A percentile compares a stretch with the other conserved stretches of the same genome.
Evolutionary conservation across 2,797 vertebrate species (phyloP).

Genomic region (Smutsia gigantea): DNA sequence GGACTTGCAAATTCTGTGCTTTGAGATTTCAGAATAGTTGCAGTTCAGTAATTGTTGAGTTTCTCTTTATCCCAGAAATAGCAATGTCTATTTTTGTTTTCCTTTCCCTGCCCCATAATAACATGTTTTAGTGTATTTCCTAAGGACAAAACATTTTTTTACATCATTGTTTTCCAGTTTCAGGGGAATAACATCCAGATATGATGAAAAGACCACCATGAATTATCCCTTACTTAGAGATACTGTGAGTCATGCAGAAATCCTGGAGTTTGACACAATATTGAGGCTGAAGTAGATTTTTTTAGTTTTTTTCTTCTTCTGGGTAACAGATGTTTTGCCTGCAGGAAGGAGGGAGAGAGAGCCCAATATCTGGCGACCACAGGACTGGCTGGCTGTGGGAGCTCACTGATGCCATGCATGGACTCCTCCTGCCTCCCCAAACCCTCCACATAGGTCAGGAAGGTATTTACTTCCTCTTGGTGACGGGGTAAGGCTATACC

Average conservation of each 20-base stretch:
- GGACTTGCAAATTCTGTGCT: background rate
- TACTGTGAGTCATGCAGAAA: background rate
- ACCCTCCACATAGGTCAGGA: background rate
- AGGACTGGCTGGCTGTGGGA: background rate
- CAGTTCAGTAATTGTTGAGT: background rate
- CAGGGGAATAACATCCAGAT: background rate
- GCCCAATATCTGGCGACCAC: background rate
- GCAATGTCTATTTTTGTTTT: background rate
- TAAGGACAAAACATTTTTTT: background rate
- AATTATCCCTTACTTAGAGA: background rate
- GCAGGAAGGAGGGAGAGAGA: background rate
- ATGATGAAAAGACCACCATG: background rate
- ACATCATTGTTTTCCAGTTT: background rate
- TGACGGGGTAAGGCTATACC: background rate
- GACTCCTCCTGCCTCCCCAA: background rate
- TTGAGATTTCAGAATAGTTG: background rate
- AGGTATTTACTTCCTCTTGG: background rate
- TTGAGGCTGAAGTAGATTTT: background rate
- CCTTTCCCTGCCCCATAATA: background rate
- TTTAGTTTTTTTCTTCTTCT: background rate
- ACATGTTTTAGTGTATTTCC: background rate
- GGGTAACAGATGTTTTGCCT: background rate
- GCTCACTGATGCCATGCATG: background rate
- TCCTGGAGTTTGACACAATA: background rate
- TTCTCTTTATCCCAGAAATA: background rate